phyloP scores from a whole-genome alignment of 2,797 vertebrate genomes.

The Halcyon chelicuti region DNA sequence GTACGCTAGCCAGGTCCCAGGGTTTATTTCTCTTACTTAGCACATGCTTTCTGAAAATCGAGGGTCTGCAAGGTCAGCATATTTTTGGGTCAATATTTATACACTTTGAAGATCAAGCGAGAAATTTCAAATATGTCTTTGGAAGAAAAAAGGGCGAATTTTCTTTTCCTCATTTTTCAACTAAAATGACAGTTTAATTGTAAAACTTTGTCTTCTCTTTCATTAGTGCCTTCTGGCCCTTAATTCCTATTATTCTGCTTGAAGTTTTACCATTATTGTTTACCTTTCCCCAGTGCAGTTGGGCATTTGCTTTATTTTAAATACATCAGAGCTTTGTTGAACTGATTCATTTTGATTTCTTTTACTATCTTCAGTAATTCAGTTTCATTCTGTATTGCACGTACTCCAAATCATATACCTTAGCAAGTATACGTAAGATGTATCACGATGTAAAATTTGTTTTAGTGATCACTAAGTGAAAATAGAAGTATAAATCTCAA shows the following conservation, averaged over 20 bases:
- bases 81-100: neutral
- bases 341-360: neutral
- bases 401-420: neutral
- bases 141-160: neutral
- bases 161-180: neutral
- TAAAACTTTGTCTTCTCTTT: neutral
- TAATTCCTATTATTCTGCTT: neutral
- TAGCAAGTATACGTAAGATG: neutral
- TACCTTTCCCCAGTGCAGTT: neutral
- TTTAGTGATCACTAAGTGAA: neutral
- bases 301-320: neutral
- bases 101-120: neutral
- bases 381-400: neutral
- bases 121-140: neutral
- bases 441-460: neutral
- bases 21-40: neutral
- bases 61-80: neutral
- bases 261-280: neutral
- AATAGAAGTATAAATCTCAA: neutral
- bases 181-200: neutral
- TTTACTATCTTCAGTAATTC: neutral
- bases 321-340: neutral
- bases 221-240: neutral
- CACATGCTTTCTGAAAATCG: neutral
- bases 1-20: neutral